Conservation (phyloP, 2,113 vertebrate species). For the Oryzias javanicus region DNA sequence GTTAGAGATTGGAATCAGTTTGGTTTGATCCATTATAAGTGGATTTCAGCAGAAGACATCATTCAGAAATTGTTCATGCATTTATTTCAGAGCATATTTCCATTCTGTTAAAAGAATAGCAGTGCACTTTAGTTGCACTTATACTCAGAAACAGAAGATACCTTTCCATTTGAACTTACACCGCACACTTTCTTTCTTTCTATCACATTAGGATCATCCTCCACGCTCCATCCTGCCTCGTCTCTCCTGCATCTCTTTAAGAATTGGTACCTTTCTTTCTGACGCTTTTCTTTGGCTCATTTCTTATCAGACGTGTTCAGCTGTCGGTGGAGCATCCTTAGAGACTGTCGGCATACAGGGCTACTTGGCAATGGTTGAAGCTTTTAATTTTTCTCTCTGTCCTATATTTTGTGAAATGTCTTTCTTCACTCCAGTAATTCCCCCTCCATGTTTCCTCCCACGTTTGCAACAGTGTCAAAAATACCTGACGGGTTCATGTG, state of each 20-base stretch:
- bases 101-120: no score
- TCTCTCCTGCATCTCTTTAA: slow-evolving; percentile 27
- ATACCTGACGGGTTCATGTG: background rate
- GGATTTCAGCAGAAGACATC: no score
- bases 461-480: slow-evolving; percentile 28
- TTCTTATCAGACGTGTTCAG: slow-evolving; percentile 76
- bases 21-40: no score
- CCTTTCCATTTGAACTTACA: slow-evolving; percentile 21
- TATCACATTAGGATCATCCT: slow-evolving; percentile 30
- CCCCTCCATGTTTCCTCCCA: slow-evolving; percentile 25
- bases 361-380: slow-evolving; percentile 54
- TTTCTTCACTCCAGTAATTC: slow-evolving; percentile 41
- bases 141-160: no score
- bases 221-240: background rate
- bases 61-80: no score
- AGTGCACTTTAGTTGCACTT: no score
- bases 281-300: slow-evolving; percentile 54
- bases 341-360: slow-evolving; percentile 54
- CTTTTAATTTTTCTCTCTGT: slow-evolving; percentile 62
- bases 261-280: slow-evolving; percentile 47
- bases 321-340: slow-evolving; percentile 65
- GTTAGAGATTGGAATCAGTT: no score
- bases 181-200: slow-evolving; percentile 24
- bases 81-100: no score
- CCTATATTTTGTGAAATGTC: slow-evolving; percentile 50